Percentiles rank a stretch among this genome's conserved stretches.
These are phyloP conservation scores for Sphyrna mokarran DNA, from an alignment of 2,113 vertebrate genomes.

Conservation along the genomic window DNA sequence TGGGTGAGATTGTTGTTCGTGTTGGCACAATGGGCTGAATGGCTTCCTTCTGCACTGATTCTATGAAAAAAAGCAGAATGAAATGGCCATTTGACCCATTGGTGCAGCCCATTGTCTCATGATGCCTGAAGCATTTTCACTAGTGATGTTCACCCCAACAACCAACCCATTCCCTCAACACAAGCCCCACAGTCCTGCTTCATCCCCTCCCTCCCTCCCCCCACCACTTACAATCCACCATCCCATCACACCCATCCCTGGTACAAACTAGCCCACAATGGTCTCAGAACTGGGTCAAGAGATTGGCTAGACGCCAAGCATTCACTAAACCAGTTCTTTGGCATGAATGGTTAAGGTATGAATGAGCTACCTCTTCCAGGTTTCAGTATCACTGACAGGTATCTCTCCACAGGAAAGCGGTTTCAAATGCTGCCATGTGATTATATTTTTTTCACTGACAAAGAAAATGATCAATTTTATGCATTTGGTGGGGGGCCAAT, in stretches of 20 bases:
- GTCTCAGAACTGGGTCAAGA: neutral
- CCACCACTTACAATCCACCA: neutral
- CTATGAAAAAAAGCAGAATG: neutral
- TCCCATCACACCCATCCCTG: neutral
- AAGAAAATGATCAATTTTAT: neutral
- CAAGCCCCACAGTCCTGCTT: neutral
- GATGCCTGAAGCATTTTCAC: neutral
- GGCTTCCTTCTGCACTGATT: no score
- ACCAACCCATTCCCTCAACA: neutral
- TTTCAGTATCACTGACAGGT: neutral
- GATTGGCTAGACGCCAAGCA: no score
- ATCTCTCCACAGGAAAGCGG: neutral
- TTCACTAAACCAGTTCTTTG: neutral
- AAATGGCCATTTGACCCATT: neutral
- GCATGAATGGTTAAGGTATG: neutral
- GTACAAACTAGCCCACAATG: neutral
- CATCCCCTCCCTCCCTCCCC: neutral
- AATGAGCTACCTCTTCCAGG: neutral
- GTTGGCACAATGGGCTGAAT: no score
- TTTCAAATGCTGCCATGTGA: neutral
- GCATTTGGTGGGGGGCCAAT: neutral
- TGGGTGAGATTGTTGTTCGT: no score
- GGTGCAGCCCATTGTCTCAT: neutral
- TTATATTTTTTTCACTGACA: neutral
- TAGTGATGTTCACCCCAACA: no score